A percentile compares a stretch with the other conserved stretches of the same genome.
These are phyloP conservation scores for Protosalanx chinensis DNA, from an alignment of 2,797 vertebrate genomes.

Conservation along the genomic window DNA sequence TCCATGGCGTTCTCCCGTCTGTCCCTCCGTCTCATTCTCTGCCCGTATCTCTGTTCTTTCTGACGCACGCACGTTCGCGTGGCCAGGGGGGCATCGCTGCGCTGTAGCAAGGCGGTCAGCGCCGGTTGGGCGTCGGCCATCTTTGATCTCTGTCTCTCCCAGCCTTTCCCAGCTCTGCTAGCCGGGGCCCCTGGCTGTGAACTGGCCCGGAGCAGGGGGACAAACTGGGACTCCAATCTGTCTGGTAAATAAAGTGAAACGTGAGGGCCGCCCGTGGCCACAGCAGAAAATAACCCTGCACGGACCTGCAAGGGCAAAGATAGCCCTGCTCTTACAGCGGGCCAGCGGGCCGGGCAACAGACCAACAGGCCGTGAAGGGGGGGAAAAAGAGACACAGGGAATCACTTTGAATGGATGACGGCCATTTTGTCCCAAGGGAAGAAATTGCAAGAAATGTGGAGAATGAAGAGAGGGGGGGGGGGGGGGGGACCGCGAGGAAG, in stretches of 20 bases:
- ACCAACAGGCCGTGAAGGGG: not conserved
- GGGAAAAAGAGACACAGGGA: not conserved
- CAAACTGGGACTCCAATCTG: conserved; percentile 76
- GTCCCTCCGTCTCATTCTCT: conserved; percentile 1
- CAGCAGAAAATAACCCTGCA: conserved; percentile 63
- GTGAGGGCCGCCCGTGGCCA: conserved; percentile 56
- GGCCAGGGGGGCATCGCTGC: not conserved
- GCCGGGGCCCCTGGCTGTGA: conserved; percentile 58
- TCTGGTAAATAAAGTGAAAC: conserved; percentile 72
- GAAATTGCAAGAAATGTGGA: not conserved
- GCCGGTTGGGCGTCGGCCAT: not conserved
- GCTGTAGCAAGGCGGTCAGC: not conserved
- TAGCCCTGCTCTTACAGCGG: conserved; percentile 33
- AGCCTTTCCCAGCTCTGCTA: conserved; percentile 20
- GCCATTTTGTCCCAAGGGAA: conserved; percentile 38
- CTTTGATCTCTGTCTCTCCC: too few species aligned
- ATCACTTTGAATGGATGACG: conserved; percentile 31
- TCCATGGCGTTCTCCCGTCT: conserved; percentile 21
- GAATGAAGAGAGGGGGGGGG: not conserved
- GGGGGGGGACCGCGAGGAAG: not conserved
- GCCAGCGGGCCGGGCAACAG: conserved; percentile 1
- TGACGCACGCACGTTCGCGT: conserved; percentile 18
- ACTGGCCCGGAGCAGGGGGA: conserved; percentile 62
- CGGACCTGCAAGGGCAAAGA: conserved; percentile 52
- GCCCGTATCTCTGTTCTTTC: conserved; percentile 33